phyloP scores from a whole-genome alignment of 2,797 vertebrate genomes.

The Vespertilio murinus region DNA sequence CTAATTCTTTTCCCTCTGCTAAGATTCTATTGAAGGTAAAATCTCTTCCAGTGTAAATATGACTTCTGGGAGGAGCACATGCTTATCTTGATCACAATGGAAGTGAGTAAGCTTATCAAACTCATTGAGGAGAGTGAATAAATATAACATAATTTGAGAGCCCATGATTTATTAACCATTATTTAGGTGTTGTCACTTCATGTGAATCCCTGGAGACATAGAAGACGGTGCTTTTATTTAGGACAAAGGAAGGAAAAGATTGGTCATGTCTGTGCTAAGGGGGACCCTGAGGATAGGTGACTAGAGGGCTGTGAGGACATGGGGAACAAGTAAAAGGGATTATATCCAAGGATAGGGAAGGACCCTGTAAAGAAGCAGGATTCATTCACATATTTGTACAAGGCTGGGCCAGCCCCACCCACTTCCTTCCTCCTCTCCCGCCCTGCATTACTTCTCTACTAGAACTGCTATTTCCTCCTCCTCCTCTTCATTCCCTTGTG shows the following conservation, averaged over 20 bases:
- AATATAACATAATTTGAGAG: not conserved
- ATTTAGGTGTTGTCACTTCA: not conserved
- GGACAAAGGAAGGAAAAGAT: not conserved
- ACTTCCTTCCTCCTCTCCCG: conserved; percentile 25
- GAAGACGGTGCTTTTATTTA: not conserved
- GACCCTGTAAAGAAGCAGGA: conserved; percentile 8
- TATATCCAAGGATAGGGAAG: not conserved
- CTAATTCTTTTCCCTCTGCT: not conserved
- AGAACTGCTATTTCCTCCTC: not conserved
- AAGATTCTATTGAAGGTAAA: not conserved
- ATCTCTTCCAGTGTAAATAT: not conserved
- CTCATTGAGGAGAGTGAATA: not conserved
- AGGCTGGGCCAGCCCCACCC: not conserved
- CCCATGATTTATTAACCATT: not conserved
- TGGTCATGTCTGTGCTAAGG: not conserved
- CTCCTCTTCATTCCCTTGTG: not conserved
- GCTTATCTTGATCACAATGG: not conserved
- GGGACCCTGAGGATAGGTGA: not conserved
- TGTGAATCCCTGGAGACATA: not conserved
- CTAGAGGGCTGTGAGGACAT: not conserved
- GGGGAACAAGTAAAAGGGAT: not conserved
- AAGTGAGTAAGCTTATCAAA: not conserved
- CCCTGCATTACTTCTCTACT: not conserved
- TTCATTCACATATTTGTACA: not conserved
- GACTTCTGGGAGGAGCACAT: not conserved